Percentiles rank a stretch among this genome's conserved stretches.
These are phyloP conservation scores for Percina caprodes DNA, from an alignment of 2,113 vertebrate genomes.

Conservation along the genomic window DNA sequence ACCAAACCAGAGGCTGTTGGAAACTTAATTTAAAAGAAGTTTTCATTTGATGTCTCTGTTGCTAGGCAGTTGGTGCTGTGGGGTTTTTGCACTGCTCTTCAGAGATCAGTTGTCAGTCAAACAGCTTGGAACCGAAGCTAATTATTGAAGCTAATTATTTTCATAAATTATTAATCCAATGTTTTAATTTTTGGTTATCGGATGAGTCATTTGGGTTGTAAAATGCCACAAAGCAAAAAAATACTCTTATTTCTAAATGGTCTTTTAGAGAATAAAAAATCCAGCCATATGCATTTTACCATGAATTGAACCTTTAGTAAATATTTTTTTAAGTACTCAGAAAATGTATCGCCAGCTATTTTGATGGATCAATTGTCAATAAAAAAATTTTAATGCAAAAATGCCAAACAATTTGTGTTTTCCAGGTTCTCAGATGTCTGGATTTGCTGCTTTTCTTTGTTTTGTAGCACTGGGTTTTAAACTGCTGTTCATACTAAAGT, in stretches of 20 bases:
- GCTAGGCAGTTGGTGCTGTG: slow-evolving; percentile 47
- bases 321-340: neutral
- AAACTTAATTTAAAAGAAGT: slow-evolving; percentile 21
- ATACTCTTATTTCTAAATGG: neutral
- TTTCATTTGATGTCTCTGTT: slow-evolving; percentile 55
- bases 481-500: neutral
- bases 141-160: neutral
- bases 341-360: neutral
- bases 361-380: neutral
- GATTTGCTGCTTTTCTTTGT: neutral
- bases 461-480: neutral
- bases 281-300: neutral
- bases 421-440: neutral
- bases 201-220: neutral
- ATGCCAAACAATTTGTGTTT: neutral
- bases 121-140: neutral
- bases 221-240: neutral
- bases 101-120: slow-evolving; percentile 21
- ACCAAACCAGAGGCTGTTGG: slow-evolving; percentile 2
- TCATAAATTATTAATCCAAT: neutral
- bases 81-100: neutral
- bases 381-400: neutral
- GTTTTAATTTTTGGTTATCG: neutral
- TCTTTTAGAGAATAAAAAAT: too few relatives aligned
- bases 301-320: neutral